Base-by-base conservation (phyloP, 2,888 invertebrate genomes). In the Rotaria sp. region DNA sequence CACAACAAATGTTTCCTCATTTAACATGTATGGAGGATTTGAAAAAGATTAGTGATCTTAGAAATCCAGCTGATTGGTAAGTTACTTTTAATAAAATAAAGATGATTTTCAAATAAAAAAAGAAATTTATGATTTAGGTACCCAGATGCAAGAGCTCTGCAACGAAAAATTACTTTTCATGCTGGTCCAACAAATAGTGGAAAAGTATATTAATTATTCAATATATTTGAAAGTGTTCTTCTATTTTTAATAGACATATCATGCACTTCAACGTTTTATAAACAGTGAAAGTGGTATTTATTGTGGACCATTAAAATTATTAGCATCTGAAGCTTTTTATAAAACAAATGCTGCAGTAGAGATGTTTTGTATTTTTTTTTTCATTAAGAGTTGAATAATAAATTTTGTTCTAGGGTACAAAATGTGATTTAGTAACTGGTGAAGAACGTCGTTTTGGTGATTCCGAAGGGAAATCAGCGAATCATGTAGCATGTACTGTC, bases 181-280 rank as follows among this genome's bases (percentile, higher is more conserved):
- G 95, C 96, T 0, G 98, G 98, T 0, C 98, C 98, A 0, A 99
- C 98, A 21, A 99, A 99, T 91, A 97, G 97, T 87, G 98, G 98
- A 0, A 99, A 99, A 80, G 80, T 80, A 45, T 13, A 7, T 3
- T 24, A 4, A 0, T 26, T 0, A 11, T 45, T 26, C 3, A 38
- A 26, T 80, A 0, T 8, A 45, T 41, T 21, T 26, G 18, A 26
- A 26, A 45, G 1, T 13, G 1, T 50, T 50, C 50, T 50, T 50
- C 50, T 50, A 4, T n/a, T 80, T 18, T 67, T 35, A 21, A 26
- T n/a, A 80, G 93, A 99, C 98, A 0, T 96, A 96, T 90, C 96
- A 96, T 92, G 98, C 98, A 0, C 93, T 99, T 91, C 94, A 97
- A 91, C 93, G 94, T 88, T 97, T 95, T 90, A 92, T 96, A 52